Evolutionary conservation across 2,888 invertebrate genomes (phyloP), one percentile per base, ranked within the genome.

Genomic region (Pheosia gnoma): DNA sequence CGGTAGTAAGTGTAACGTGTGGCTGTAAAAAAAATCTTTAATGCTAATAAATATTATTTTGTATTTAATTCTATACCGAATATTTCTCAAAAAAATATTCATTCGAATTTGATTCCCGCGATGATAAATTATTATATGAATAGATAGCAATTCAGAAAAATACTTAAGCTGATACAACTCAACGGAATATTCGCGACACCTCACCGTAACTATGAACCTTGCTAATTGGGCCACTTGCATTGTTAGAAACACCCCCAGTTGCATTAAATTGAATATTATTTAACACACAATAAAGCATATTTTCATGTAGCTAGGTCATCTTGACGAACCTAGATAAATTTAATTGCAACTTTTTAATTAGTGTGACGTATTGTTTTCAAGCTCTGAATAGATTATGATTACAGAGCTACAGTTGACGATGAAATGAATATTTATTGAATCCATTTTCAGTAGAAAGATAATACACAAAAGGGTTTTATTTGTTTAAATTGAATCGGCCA

Each of bases 341-440:
- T 77, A 72, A 72, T 74, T 75, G 72, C 74, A 77, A 77, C 69
- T 81, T 84, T 83, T 83, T 78, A 83, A 83, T 83, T 79, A 77
- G 70, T 72, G 67, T 68, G 72, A 73, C 70, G 68, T 63, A 75
- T 82, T 79, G 77, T 82, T 72, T 72, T 60, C 25, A 51, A 8
- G 55, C 66, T 57, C 62, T 76, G 74, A 77, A 75, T 71, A 66
- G 71, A 69, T 69, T 68, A 70, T 25, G 25, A 25, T 25, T 25
- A 25, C 25, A 73, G 66, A 59, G 57, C 51, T 41, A 60, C 43
- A 47, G 47, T 47, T 47, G 47, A n/a, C 9, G 11, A 9, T 41
- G 5, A 41, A 41, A 25, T 25, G 2, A 25, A 25, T 25, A 25
- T 41, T 1, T 41, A 41, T 41, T 41, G 41, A 8, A 41, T 25